Base-by-base conservation (phyloP, 2,888 invertebrate species). In the Leptinotarsa rubiginosa region DNA sequence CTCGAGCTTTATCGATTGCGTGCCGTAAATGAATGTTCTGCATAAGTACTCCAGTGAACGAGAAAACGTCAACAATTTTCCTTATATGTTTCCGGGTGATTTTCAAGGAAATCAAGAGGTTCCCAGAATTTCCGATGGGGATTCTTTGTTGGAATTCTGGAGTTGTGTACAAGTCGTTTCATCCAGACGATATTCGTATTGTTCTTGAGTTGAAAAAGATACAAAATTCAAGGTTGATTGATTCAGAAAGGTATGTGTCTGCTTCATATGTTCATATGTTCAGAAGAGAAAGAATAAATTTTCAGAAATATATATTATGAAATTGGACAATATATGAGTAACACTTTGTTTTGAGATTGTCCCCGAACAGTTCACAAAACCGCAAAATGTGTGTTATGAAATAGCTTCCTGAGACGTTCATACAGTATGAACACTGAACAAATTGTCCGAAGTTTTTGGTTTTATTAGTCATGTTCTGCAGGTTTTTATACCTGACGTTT, bases 341-440 rank as follows among this genome's bases (percentile, higher is more conserved):
- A 81, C 82, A 59, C 15, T 82, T 83, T 83, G 83, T 84, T 84
- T 82, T 83, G 83, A 81, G 80, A 78, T 79, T 79, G 80, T 50
- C 3, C 10, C 49, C 4, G 2, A 16, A 50, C 49, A 50, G 77
- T 82, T 83, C 81, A 72, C 69, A 75, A 75, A 84, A 84, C 82
- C 84, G 82, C 81, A 83, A 83, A 83, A 84, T 83, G 83, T 84
- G 13, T 50, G 4, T 3, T 50, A 16, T 50, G 12, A 10, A 50
- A 13, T 50, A 50, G 12, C 49, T 16, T 50, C 16, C 12, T 50
- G 12, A 4, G 49, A 5, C 16, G 25, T 25, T 25, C 1, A 25
- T 5, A 25, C 25, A 25, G 25, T 25, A 5, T 25, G 25, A 5
- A 5, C 25, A 25, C 5, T 25, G 5, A 5, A 25, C 25, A 5